These are phyloP conservation scores for Pardalotus punctatus DNA, from an alignment of 2,113 vertebrate species.

Conservation along the genomic window DNA sequence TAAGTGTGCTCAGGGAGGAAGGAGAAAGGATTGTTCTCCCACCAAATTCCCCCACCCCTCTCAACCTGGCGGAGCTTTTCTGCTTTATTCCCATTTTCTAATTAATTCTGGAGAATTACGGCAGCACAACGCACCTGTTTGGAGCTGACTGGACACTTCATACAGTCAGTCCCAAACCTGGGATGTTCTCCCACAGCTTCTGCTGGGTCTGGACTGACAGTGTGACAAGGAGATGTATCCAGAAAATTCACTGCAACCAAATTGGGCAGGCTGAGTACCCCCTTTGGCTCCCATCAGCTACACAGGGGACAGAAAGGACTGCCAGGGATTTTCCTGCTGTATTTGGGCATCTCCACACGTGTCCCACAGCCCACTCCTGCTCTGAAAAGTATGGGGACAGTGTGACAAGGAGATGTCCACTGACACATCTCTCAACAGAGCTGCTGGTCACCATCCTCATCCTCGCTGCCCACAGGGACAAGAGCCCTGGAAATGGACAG, in stretches of 20 bases:
- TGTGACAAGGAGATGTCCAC: background rate
- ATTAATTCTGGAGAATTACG: background rate
- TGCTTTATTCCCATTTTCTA: background rate
- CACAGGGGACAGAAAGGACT: background rate
- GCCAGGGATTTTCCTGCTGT: background rate
- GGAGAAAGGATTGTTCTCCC: background rate
- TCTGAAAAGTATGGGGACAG: background rate
- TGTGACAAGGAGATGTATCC: no score
- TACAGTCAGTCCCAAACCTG: background rate
- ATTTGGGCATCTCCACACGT: rapidly evolving
- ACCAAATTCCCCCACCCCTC: rapidly evolving
- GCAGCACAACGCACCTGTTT: rapidly evolving
- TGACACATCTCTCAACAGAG: background rate
- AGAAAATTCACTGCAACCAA: background rate
- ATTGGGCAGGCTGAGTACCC: background rate
- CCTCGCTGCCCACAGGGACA: background rate
- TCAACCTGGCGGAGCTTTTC: background rate
- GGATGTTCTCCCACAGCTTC: background rate
- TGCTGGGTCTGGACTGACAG: background rate
- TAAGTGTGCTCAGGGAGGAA: background rate
- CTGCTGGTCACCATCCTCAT: background rate
- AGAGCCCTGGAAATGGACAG: no score
- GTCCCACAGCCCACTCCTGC: background rate
- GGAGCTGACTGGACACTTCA: background rate
- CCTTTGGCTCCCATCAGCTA: background rate